Evolutionary conservation across 2,113 vertebrate genomes (phyloP).

Genomic region (Baryphthengus martii): DNA sequence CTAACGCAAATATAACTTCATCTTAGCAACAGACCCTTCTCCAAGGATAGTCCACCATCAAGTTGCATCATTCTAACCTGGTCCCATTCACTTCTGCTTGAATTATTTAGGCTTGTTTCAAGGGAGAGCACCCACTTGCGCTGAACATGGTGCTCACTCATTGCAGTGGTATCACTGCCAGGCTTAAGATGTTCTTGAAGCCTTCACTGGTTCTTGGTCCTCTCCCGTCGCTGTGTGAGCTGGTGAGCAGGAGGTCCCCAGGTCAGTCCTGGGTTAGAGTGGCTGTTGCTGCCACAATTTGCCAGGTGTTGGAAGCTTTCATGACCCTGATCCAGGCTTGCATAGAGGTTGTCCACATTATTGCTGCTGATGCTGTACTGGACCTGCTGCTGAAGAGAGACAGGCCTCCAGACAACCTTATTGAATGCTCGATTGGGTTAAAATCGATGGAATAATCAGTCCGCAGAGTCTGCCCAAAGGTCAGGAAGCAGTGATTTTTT

Average conservation of each 20-base stretch:
- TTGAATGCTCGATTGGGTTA: not conserved
- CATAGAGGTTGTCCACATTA: not conserved
- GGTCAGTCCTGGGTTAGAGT: not conserved
- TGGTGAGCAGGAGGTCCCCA: accelerated
- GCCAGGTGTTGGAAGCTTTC: not conserved
- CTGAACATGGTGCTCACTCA: not conserved
- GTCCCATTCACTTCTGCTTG: not conserved
- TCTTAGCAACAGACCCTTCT: not conserved
- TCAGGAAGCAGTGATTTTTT: constrained; percentile 30
- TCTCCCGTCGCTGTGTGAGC: not conserved
- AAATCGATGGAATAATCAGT: constrained; percentile 39
- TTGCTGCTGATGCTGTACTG: not conserved
- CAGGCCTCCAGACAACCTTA: not conserved
- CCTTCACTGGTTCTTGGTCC: not conserved
- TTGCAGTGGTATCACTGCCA: accelerated
- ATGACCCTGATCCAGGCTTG: not conserved
- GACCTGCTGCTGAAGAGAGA: not conserved
- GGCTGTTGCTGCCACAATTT: not conserved
- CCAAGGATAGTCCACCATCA: not conserved
- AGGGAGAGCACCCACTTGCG: not conserved
- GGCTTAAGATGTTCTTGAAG: not conserved
- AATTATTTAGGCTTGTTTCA: not conserved
- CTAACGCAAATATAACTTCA: not conserved
- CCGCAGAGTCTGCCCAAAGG: constrained; percentile 26
- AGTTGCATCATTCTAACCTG: not conserved